phyloP scores from a whole-genome alignment of 2,113 vertebrate genomes.

The Tympanuchus pallidicinctus region DNA sequence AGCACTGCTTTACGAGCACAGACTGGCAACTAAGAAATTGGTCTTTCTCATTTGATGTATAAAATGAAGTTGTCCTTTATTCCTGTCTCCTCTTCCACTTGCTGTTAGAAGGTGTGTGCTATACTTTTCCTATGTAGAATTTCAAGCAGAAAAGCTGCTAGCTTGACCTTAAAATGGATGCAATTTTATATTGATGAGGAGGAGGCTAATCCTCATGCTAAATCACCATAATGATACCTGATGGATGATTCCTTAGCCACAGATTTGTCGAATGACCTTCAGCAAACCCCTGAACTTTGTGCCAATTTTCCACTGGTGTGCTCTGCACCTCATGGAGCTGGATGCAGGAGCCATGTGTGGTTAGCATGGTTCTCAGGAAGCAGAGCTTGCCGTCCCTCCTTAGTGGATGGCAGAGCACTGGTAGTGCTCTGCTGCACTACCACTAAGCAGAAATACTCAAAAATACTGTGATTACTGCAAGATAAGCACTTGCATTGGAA shows the following conservation, averaged over 20 bases:
- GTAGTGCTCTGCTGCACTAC: not conserved
- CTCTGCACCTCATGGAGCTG: not conserved
- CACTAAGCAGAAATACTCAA: not conserved
- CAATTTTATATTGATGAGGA: slow-evolving; percentile 5
- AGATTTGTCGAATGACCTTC: slow-evolving; percentile 3
- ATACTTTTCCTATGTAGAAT: not conserved
- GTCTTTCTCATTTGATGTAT: not conserved
- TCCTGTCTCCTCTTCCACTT: not conserved
- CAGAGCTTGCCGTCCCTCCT: not conserved
- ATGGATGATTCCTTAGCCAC: not conserved
- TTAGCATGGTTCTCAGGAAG: not conserved
- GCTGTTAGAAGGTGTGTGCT: not conserved
- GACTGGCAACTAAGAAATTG: not conserved
- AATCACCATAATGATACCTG: slow-evolving; percentile 9
- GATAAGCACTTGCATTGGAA: not conserved
- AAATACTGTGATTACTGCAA: not conserved
- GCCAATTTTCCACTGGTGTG: not conserved
- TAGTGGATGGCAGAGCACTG: too few species aligned
- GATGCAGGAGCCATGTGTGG: fast-evolving
- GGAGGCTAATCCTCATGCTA: slow-evolving; percentile 30
- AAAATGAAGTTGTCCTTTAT: not conserved
- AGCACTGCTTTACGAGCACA: not conserved
- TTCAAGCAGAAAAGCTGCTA: not conserved
- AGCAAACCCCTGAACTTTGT: slow-evolving; percentile 28
- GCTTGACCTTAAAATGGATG: not conserved